These are phyloP conservation scores for Ataeniobius toweri DNA, from an alignment of 2,797 vertebrate species.

Conservation along the genomic window DNA sequence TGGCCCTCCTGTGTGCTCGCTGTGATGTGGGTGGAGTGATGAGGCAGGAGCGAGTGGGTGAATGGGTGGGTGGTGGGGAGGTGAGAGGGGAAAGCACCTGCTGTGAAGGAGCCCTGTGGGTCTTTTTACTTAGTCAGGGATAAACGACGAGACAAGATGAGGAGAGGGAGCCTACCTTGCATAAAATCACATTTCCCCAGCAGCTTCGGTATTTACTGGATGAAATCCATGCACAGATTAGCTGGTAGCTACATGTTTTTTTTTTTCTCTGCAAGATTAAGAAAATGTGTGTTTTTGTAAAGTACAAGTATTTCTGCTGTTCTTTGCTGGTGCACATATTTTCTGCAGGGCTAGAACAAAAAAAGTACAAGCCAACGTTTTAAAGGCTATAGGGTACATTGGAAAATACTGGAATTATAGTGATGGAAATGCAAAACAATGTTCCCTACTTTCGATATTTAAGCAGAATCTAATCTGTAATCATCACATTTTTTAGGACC, in stretches of 20 bases:
- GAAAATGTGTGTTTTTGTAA: slow-evolving; percentile 26
- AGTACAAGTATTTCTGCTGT: slow-evolving; percentile 8
- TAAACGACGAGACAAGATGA: slow-evolving; percentile 50
- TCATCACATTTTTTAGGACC: neutral
- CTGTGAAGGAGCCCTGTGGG: slow-evolving; percentile 66
- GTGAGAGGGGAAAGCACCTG: slow-evolving; percentile 46
- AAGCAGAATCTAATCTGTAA: neutral
- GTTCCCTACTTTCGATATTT: neutral
- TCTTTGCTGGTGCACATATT: slow-evolving; percentile 5
- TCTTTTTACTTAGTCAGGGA: slow-evolving; percentile 63
- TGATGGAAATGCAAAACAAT: neutral
- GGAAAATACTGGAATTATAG: neutral
- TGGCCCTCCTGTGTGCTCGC: slow-evolving; percentile 48
- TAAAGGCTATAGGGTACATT: neutral
- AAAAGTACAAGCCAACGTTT: neutral
- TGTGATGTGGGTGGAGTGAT: slow-evolving; percentile 48
- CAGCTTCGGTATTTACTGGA: slow-evolving; percentile 40
- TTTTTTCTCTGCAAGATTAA: slow-evolving; percentile 16
- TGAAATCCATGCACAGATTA: slow-evolving; percentile 43
- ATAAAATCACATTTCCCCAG: slow-evolving; percentile 58
- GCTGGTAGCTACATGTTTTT: slow-evolving; percentile 28
- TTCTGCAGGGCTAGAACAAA: neutral
- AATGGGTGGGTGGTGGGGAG: slow-evolving; percentile 5
- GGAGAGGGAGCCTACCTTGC: slow-evolving; percentile 48
- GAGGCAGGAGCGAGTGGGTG: slow-evolving; percentile 31